Percentiles rank a stretch among this genome's conserved stretches.
Evolutionary conservation across 1,140 invertebrate species (phyloP).

Genomic region (Eufriesea mexicana): DNA sequence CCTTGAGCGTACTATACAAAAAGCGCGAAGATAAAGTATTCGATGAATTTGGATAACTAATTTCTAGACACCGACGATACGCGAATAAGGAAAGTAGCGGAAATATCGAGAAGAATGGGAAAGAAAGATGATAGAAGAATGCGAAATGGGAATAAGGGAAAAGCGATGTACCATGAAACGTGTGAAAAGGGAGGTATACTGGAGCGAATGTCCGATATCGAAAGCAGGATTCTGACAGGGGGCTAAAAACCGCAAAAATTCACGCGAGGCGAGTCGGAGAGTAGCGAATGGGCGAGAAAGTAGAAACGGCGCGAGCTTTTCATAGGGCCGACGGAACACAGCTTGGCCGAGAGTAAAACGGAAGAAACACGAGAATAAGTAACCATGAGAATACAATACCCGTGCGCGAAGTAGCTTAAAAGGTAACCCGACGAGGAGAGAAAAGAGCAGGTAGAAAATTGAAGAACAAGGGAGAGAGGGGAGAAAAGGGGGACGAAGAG

Average conservation of each 20-base stretch:
- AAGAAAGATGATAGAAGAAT: too few relatives aligned
- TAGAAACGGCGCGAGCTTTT: background rate
- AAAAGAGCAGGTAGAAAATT: conserved; percentile 22
- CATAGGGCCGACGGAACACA: background rate
- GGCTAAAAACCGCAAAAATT: background rate
- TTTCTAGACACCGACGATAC: too few relatives aligned
- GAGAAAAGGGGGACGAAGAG: background rate
- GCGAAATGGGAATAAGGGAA: background rate
- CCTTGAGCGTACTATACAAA: too few relatives aligned
- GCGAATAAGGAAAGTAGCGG: background rate
- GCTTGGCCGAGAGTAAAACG: background rate
- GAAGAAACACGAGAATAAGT: conserved; percentile 26
- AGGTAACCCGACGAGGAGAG: background rate
- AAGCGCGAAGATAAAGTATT: background rate
- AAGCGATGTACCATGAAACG: background rate
- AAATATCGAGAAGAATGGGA: background rate
- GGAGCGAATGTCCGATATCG: background rate
- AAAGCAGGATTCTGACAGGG: background rate
- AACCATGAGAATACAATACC: conserved; percentile 8
- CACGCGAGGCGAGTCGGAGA: too few relatives aligned
- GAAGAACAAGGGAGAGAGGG: background rate
- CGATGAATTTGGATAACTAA: too few relatives aligned
- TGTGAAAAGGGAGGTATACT: background rate
- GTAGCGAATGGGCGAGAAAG: too few relatives aligned
- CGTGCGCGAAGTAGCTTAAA: conserved; percentile 10